Percentiles rank a stretch among this genome's conserved stretches.
Conservation (phyloP, 2,888 invertebrate species). For the Platycnemis pennipes region DNA sequence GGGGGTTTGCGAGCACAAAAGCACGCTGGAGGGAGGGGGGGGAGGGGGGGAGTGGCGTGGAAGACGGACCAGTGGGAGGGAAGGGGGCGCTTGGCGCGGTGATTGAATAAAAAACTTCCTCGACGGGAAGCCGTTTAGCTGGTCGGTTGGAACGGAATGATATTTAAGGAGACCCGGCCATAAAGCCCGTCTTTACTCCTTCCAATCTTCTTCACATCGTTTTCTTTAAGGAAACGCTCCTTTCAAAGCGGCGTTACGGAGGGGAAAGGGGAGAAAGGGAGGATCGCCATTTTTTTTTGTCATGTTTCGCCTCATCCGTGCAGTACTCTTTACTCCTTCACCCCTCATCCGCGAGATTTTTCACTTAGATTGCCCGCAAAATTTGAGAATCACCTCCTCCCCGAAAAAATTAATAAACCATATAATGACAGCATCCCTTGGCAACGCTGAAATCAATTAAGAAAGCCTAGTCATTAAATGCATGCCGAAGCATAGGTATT, state of each 20-base stretch:
- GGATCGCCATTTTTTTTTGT: not conserved
- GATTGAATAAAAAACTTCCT: conserved; percentile 66
- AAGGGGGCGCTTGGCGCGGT: not conserved
- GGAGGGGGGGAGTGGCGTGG: not conserved
- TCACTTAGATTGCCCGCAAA: not conserved
- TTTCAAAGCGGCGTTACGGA: conserved; percentile 11
- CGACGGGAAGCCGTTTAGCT: conserved; percentile 65
- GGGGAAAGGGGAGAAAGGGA: not conserved
- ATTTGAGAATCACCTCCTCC: not conserved
- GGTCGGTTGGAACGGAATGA: conserved; percentile 64
- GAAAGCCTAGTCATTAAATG: not conserved
- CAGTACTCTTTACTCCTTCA: not conserved
- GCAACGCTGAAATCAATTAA: not conserved
- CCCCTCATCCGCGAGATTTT: not conserved
- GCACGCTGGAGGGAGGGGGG: not conserved
- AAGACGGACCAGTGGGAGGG: not conserved
- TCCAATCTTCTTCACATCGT: conserved; percentile 35
- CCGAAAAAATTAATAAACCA: not conserved
- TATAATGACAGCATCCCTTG: not conserved
- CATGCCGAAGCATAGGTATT: too few species aligned
- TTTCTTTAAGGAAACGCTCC: conserved; percentile 6
- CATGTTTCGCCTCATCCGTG: not conserved
- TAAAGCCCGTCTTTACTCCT: conserved; percentile 30
- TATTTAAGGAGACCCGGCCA: conserved; percentile 56
- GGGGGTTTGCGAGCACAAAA: not conserved